These are phyloP conservation scores for Temnothorax rugatulus DNA, from an alignment of 2,888 invertebrate genomes.

Conservation along the genomic window DNA sequence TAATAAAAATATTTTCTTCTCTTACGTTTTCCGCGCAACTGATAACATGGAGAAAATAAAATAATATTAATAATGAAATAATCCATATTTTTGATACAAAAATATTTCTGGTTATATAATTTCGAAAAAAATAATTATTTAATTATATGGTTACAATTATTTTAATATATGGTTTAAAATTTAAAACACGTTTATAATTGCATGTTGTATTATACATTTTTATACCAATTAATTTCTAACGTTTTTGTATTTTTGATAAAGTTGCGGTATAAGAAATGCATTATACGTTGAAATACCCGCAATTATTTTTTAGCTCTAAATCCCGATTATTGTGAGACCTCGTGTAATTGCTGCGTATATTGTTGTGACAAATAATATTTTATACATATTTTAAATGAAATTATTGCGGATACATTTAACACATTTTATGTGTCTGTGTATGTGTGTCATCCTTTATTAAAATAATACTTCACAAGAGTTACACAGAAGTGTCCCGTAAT, in stretches of 20 bases:
- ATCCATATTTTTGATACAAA: not conserved
- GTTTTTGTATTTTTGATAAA: not conserved
- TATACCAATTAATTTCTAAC: not conserved
- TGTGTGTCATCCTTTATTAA: not conserved
- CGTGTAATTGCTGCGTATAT: not conserved
- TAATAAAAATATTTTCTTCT: not conserved
- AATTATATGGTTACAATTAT: not conserved
- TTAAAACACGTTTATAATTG: not conserved
- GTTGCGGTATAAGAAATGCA: not conserved
- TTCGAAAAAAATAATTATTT: not conserved
- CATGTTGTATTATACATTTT: not conserved
- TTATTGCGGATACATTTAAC: not conserved
- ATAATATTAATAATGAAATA: not conserved
- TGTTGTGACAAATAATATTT: not conserved
- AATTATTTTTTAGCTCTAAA: not conserved
- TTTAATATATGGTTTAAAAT: not conserved
- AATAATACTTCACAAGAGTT: conserved; percentile 11
- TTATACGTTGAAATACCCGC: not conserved
- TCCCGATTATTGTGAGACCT: not conserved
- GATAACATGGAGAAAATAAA: not conserved
- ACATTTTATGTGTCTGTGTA: not conserved
- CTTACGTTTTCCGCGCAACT: not conserved
- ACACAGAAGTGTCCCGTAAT: not conserved
- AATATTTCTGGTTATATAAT: not conserved
- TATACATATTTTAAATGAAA: conserved; percentile 17